Base-by-base conservation (phyloP, 2,113 vertebrate species). In the Machaerirhynchus nigripectus region DNA sequence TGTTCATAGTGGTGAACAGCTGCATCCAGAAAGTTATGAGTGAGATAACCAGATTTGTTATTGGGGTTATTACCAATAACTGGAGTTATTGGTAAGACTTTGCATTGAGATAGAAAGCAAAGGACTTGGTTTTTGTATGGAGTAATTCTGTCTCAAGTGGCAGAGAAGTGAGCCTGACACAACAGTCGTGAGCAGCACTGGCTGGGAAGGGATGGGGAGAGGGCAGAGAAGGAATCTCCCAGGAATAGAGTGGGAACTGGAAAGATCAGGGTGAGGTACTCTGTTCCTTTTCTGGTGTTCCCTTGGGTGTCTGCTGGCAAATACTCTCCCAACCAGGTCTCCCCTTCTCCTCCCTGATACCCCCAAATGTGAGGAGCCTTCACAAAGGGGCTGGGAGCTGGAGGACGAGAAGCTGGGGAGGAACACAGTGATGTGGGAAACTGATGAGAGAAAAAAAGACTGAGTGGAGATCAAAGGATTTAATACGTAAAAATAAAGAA, bases 201-300 rank as follows among this genome's bases (percentile, higher is more conserved):
- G 7, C 9, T 77, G 50, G 14, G 44, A 53, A 80, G 37, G 33
- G 27, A 33, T 47, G 31, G 24, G 35, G 15, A 92, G 40, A 46
- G 10, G 26, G 7, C 23, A 73, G 63, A 75, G 44, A 40, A 46
- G 24, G 37, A n/a, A 3, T 60, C 14, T 95, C 10, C 23, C 47
- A 21, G 47, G 70, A 63, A 20, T 20, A 79, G 21, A n/a, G 0
- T 82, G 30, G 52, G 27, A 86, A 37, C 14, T 44, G 47, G 57
- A 49, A 88, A 47, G 49, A 19, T 44, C 0, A 0, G 11, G 17
- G 4, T 68, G 44, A 73, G 46, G 24, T 71, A 33, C 16, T 60
- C 35, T 47, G 24, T 19, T 61, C 24, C 31, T 78, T 69, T 94
- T 65, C 42, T 49, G 12, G 53, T 1, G 2, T 20, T 88, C 15